Base-by-base conservation (phyloP, 2,797 vertebrate genomes). In the Emydoidea blandingii region DNA sequence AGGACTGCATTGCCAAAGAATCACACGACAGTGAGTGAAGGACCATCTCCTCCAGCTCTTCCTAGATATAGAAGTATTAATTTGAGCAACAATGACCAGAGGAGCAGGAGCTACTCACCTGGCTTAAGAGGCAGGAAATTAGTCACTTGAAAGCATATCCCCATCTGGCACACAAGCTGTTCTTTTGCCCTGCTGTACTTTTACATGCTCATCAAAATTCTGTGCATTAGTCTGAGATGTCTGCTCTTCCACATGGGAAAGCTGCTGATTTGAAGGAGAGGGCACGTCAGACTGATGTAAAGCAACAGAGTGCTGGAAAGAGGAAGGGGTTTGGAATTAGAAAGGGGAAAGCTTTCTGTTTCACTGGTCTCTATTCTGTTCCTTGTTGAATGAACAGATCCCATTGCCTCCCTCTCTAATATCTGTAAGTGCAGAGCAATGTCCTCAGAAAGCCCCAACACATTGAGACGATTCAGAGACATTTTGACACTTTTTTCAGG, bases 191-290 rank as follows among this genome's bases (percentile, higher is more conserved):
- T 90, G 80, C 81, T 76, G 83, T 87, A 74, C 74, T 96, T 92
- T 68, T 78, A 78, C 8, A 78, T 49, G 74, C 27, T 47, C 41
- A 49, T 78, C 74, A 78, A 29, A 78, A 65, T 90, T 93, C 88
- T 53, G 86, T 72, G 88, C 50, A 68, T 53, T 91, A 56, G 87
- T 59, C 90, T 44, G 88, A 91, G 92, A 94, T 57, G 23, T 34
- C 59, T 86, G 53, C 19, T 31, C 41, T 54, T 88, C 74, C 27
- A 50, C 1, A 44, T 76, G 74, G 52, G 68, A 50, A 83, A 50
- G 34, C 74, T 86, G 86, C 52, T 91, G 10, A 47, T 23, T 68
- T 47, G 23, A 41, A 88, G 59, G 53, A 53, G 79, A 80, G 85
- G 68, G 82, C 74, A 41, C 8, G 52, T 91, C 76, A 87, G 65